A percentile compares a stretch with the other conserved stretches of the same genome.
These are phyloP conservation scores for Zenarchopterus dispar DNA, from an alignment of 2,797 vertebrate species.

Conservation along the genomic window DNA sequence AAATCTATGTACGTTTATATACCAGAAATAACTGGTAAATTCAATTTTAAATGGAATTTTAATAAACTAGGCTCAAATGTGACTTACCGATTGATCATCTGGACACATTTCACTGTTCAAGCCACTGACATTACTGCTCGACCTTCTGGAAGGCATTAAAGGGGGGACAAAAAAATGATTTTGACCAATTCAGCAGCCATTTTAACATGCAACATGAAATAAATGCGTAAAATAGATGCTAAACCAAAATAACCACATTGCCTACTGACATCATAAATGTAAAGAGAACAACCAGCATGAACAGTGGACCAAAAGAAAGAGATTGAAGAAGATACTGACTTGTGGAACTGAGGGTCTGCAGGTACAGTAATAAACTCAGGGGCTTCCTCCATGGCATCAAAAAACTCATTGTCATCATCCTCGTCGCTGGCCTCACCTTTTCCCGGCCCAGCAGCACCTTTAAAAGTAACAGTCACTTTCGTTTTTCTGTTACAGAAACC, in stretches of 20 bases:
- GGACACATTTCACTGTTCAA: constrained; percentile 94
- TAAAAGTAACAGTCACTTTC: background rate
- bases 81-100: constrained; percentile 91
- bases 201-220: background rate
- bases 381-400: constrained; percentile 88
- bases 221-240: fast-evolving
- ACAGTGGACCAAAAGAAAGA: background rate
- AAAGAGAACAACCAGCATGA: background rate
- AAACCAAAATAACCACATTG: background rate
- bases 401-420: constrained; percentile 96
- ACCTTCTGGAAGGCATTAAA: constrained; percentile 82
- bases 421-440: constrained; percentile 95
- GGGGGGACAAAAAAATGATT: too few relatives aligned
- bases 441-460: constrained; percentile 67
- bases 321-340: constrained; percentile 75
- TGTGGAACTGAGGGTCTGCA: constrained; percentile 90
- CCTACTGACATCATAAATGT: background rate
- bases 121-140: constrained; percentile 94
- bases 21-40: too few relatives aligned
- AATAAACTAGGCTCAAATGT: background rate
- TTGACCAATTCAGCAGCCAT: background rate
- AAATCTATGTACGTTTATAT: too few relatives aligned
- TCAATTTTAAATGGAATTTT: too few relatives aligned
- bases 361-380: constrained; percentile 93
- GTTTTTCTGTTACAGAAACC: background rate